Conservation (phyloP, 2,888 invertebrate species). For the Acronicta leporina region DNA sequence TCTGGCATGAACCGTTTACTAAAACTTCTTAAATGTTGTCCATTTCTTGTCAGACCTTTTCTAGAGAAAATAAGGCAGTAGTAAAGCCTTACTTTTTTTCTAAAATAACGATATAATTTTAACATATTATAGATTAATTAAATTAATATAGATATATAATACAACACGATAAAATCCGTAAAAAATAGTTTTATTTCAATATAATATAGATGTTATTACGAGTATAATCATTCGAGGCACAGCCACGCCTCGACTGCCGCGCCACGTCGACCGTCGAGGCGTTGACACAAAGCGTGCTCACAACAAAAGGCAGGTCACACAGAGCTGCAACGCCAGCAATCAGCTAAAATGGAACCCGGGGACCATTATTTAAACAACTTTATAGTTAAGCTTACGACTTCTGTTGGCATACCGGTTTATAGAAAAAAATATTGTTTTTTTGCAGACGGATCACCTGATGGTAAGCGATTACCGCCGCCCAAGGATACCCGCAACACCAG, state of each 20-base stretch:
- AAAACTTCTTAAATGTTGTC: too few species aligned
- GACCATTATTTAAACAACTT: slow-evolving; percentile 64
- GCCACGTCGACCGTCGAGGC: slow-evolving; percentile 49
- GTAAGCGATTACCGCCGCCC: too few species aligned
- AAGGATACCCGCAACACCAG: too few species aligned
- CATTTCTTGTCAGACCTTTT: too few species aligned
- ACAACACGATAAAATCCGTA: too few species aligned
- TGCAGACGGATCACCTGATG: too few species aligned
- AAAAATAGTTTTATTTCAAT: too few species aligned
- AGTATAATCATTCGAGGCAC: slow-evolving; percentile 39
- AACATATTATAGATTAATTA: slow-evolving; percentile 15
- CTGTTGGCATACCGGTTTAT: slow-evolving; percentile 43
- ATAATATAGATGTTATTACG: slow-evolving; percentile 32
- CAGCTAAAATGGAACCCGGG: slow-evolving; percentile 69
- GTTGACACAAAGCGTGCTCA: slow-evolving; percentile 54
- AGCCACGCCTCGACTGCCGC: slow-evolving; percentile 41
- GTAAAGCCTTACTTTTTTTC: slow-evolving; percentile 1
- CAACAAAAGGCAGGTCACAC: slow-evolving; percentile 66
- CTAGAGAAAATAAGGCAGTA: too few species aligned
- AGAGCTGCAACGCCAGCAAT: slow-evolving; percentile 64
- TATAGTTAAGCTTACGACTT: slow-evolving; percentile 27
- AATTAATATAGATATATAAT: too few species aligned
- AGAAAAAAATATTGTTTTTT: neutral
- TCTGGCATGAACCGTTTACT: too few species aligned
- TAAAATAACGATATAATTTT: slow-evolving; percentile 7